These are phyloP conservation scores for Lucinisca nassula DNA, from an alignment of 2,888 invertebrate species.

Conservation along the genomic window DNA sequence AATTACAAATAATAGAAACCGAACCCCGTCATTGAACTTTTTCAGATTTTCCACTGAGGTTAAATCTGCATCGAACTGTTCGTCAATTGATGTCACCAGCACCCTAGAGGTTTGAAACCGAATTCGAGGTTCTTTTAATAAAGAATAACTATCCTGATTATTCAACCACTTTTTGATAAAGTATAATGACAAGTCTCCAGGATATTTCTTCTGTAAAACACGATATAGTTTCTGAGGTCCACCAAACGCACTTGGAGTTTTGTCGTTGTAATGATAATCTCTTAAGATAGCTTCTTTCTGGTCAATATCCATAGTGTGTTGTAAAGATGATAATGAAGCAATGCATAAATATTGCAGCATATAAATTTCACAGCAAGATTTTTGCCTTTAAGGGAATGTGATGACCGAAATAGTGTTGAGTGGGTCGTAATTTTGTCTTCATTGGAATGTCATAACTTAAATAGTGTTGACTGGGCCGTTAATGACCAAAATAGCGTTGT, in stretches of 20 bases:
- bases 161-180: constrained; percentile 6
- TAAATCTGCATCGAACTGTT: constrained; percentile 1
- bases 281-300: background rate
- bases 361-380: too few species aligned
- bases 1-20: constrained; percentile 5
- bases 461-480: too few species aligned
- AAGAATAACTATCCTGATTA: constrained; percentile 8
- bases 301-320: background rate
- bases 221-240: constrained; percentile 8
- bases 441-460: too few species aligned
- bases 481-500: too few species aligned
- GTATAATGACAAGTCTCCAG: background rate
- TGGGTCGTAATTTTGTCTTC: too few species aligned
- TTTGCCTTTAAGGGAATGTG: too few species aligned
- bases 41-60: background rate
- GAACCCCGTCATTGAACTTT: background rate
- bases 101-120: constrained; percentile 1
- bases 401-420: constrained; percentile 1
- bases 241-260: background rate
- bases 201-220: background rate
- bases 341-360: too few species aligned
- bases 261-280: background rate
- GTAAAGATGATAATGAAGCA: background rate
- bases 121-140: constrained; percentile 3
- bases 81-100: constrained; percentile 7